Evolutionary conservation across 2,113 vertebrate species (phyloP), one percentile per base, ranked within the genome.

Genomic region (Rynchops niger): DNA sequence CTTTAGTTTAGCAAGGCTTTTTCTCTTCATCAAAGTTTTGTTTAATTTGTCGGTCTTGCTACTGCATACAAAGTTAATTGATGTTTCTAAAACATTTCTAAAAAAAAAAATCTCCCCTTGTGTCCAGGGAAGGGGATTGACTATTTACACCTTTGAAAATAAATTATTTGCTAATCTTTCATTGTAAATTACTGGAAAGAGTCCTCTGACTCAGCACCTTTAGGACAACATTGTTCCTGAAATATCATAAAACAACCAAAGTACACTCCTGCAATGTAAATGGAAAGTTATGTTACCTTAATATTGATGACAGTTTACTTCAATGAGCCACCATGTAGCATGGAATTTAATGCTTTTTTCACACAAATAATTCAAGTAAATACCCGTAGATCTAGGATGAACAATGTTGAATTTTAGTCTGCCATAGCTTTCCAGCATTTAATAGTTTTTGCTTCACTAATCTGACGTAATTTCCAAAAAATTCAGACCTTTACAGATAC

Each of bases 371-470:
- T 21, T 83, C 36, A 50, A 47, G 29, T 69, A 77, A 86, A 92
- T 63, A 22, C 10, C 52, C 56, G 67, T 38, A 47, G 47, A 85
- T 94, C 34, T 93, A 94, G 36, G 18, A 91, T 42, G 86, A 81
- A 61, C 13, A 76, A 45, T 62, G 52, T 11, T 66, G 52, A 82
- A 77, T 76, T 87, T 83, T 45, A 40, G 61, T 56, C 58, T 93
- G 69, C 67, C 95, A 22, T 78, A 92, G 80, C 53, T 91, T 95
- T 80, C n/a, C 36, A 62, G 58, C 11, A 63, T 88, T 94, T 91
- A 84, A 82, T 61, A 91, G 9, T 71, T 97, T 91, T 96, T 96
- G 34, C 86, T 95, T 97, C 80, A 55, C 49, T 96, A 59, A 22
- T 19, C 38, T 90, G 27, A 82, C 90, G 62, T 95, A 95, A 95